Evolutionary conservation across 1,140 invertebrate genomes (phyloP).

Genomic region (Palaemon carinicauda): DNA sequence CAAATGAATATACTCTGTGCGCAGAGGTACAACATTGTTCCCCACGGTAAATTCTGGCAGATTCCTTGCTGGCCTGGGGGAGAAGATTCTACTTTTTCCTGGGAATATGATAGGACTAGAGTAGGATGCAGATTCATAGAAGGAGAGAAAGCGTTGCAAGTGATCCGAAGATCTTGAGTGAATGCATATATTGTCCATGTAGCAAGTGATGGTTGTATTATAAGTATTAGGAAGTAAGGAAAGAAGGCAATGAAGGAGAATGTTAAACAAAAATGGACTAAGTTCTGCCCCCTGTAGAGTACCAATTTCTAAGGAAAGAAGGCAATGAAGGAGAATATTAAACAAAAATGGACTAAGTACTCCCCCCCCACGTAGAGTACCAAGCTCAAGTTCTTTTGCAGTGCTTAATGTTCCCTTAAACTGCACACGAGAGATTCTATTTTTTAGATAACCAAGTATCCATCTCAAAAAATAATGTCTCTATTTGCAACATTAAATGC

Average conservation of each 20-base stretch:
- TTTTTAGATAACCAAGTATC: background rate
- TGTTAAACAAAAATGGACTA: background rate
- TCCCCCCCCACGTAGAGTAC: background rate
- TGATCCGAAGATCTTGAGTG: no score
- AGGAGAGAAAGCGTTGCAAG: background rate
- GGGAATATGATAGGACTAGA: background rate
- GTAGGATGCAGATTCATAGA: background rate
- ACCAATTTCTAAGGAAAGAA: no score
- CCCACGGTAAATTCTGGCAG: no score
- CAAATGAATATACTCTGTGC: no score
- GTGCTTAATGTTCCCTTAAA: background rate
- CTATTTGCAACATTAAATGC: conserved; percentile 4
- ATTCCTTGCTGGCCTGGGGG: background rate
- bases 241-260: background rate
- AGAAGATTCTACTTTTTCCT: background rate
- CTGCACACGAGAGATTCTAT: background rate
- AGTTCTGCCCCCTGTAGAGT: no score
- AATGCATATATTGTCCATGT: no score
- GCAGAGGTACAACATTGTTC: no score
- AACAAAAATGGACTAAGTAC: conserved; percentile 3
- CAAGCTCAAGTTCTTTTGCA: no score
- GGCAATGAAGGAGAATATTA: background rate
- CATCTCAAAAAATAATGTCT: background rate
- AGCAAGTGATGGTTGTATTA: no score
- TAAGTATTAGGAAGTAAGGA: background rate